Conservation (phyloP, 2,888 invertebrate species). For the Tipula vernalis region DNA sequence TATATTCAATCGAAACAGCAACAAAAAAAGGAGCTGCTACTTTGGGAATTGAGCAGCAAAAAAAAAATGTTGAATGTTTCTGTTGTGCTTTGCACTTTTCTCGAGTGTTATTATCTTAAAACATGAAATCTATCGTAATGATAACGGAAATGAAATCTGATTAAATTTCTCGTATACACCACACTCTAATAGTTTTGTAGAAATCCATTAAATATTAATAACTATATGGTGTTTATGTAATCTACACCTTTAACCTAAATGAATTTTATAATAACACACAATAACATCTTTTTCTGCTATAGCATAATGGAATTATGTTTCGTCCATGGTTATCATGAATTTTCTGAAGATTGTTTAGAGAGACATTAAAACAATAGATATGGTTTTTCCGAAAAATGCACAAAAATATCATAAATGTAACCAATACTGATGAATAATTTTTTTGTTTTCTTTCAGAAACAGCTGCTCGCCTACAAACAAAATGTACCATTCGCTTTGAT, state of each 20-base stretch:
- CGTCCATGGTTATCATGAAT: too few relatives aligned
- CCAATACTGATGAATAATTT: too few relatives aligned
- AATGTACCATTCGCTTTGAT: too few relatives aligned
- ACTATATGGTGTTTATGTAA: background rate
- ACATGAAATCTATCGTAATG: background rate
- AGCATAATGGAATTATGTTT: too few relatives aligned
- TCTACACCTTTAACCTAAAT: background rate
- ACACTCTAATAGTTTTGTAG: background rate
- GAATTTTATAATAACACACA: background rate
- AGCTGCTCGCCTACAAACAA: too few relatives aligned
- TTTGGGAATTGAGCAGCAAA: background rate
- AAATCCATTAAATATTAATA: background rate
- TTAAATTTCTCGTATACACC: background rate
- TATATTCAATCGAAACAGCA: background rate
- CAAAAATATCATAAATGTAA: too few relatives aligned
- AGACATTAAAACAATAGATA: too few relatives aligned
- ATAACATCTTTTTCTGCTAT: too few relatives aligned
- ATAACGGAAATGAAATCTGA: background rate
- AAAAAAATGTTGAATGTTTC: background rate
- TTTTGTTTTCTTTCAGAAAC: too few relatives aligned
- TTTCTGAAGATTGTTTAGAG: too few relatives aligned
- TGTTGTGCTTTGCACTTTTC: background rate
- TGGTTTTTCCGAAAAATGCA: too few relatives aligned
- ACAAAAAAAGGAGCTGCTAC: background rate
- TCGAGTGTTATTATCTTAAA: background rate